Evolutionary conservation across 2,888 invertebrate species (phyloP).

Genomic region (Trichopria drosophilae): DNA sequence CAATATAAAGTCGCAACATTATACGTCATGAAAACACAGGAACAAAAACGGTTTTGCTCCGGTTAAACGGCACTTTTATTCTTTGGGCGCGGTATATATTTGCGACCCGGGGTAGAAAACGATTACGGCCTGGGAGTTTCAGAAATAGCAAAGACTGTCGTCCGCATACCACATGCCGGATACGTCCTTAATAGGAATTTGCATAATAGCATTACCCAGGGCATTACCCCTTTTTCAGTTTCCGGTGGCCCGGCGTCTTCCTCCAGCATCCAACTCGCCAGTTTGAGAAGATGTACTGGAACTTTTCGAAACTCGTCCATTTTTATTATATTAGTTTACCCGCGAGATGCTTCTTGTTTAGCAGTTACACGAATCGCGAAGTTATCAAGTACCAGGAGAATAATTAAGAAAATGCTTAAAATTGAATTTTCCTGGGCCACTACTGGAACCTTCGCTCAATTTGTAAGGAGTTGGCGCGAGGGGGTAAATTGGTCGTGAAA

Average conservation of each 20-base stretch:
- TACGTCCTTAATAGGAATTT: constrained; percentile 38
- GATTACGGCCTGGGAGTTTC: constrained; percentile 26
- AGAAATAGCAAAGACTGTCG: constrained; percentile 14
- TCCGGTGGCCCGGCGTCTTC: not conserved
- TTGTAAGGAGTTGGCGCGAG: no score
- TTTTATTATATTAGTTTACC: constrained; percentile 27
- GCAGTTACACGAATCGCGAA: no score
- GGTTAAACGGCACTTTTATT: no score
- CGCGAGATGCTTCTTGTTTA: no score
- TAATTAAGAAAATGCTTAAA: no score
- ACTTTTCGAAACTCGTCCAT: constrained; percentile 5
- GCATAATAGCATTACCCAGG: constrained; percentile 34
- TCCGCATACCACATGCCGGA: constrained; percentile 9
- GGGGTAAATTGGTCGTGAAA: no score
- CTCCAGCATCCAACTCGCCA: not conserved
- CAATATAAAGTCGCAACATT: no score
- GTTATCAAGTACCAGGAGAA: no score
- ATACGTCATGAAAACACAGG: no score
- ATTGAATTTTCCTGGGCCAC: no score
- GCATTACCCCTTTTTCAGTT: constrained; percentile 4
- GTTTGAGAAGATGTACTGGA: constrained; percentile 1
- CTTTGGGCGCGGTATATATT: constrained; percentile 1
- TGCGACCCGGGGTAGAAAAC: constrained; percentile 10
- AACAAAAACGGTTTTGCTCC: no score
- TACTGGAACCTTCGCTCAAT: no score